These are phyloP conservation scores for Hylomyscus alleni DNA, from an alignment of 2,797 vertebrate species.

Conservation along the genomic window DNA sequence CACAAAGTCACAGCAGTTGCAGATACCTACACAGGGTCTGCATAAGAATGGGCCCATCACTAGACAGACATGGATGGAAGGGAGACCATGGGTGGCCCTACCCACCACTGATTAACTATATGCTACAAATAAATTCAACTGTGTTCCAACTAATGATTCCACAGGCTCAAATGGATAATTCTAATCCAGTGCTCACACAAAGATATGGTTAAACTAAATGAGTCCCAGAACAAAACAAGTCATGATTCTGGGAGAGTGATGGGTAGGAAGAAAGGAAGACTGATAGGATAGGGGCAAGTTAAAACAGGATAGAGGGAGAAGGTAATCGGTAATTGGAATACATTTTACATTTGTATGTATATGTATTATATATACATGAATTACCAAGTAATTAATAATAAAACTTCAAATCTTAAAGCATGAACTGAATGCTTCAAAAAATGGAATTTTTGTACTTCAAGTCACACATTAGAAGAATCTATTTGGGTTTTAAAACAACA, in stretches of 20 bases:
- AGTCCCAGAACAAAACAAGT: not conserved
- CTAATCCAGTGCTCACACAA: not conserved
- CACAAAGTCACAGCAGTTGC: slow-evolving; percentile 29
- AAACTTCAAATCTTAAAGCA: slow-evolving; percentile 69
- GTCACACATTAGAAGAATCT: slow-evolving; percentile 44
- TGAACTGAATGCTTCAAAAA: slow-evolving; percentile 46
- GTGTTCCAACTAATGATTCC: not conserved
- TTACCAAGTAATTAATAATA: not conserved
- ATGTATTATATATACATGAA: not conserved
- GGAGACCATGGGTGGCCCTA: not conserved
- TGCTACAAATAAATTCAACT: slow-evolving; percentile 19
- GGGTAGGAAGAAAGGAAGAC: not conserved
- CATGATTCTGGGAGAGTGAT: not conserved
- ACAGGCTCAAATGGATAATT: not conserved
- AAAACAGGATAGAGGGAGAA: not conserved
- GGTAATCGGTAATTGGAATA: not conserved
- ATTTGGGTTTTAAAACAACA: slow-evolving; percentile 55
- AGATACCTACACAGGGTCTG: not conserved
- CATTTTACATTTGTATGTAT: not conserved
- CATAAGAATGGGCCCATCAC: slow-evolving; percentile 11
- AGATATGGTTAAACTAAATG: not conserved
- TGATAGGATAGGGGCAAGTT: not conserved
- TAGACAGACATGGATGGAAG: not conserved
- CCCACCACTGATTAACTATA: not conserved
- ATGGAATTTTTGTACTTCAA: slow-evolving; percentile 59